Conservation (phyloP, 2,113 vertebrate species). For the Petromus typicus region DNA sequence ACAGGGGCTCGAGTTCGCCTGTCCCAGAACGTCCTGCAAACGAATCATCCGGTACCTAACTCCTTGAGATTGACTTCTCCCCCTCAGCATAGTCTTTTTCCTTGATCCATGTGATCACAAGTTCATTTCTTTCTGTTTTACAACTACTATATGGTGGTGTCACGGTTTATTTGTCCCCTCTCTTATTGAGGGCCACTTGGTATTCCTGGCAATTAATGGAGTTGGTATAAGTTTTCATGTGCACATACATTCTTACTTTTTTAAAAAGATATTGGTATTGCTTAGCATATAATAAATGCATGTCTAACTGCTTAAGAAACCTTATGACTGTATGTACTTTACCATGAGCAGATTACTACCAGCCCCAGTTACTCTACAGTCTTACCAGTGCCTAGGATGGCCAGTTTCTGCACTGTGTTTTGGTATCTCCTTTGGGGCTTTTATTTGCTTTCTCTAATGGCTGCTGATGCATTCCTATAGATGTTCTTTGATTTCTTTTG, state of each 20-base stretch:
- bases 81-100: background rate
- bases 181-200: background rate
- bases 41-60: background rate
- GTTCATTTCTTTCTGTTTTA: background rate
- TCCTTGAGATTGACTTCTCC: background rate
- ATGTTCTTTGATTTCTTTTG: conserved; percentile 10
- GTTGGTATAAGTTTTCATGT: background rate
- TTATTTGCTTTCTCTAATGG: background rate
- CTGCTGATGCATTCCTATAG: background rate
- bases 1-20: background rate
- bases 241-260: background rate
- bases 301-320: background rate
- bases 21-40: background rate
- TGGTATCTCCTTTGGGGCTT: background rate
- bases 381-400: background rate
- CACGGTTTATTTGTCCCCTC: background rate
- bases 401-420: background rate
- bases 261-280: background rate
- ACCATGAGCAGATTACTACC: background rate
- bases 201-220: background rate
- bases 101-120: background rate
- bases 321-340: background rate
- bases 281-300: background rate
- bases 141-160: background rate
- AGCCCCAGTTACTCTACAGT: background rate